Percentiles rank a stretch among this genome's conserved stretches.
These are phyloP conservation scores for Trypoxylon attenuatum DNA, from an alignment of 2,888 invertebrate genomes.

Conservation along the genomic window DNA sequence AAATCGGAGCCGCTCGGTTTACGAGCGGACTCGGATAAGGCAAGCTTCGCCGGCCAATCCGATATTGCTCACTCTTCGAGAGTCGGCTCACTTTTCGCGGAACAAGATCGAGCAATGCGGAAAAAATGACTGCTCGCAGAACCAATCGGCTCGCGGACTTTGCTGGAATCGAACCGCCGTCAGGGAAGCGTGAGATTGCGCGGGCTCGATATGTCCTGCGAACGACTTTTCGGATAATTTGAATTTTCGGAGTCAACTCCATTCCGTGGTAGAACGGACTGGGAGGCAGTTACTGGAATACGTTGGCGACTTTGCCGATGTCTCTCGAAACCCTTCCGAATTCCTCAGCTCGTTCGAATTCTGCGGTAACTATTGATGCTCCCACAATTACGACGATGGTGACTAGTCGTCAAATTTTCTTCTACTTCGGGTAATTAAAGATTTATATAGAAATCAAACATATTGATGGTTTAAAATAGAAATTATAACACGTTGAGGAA, in stretches of 20 bases:
- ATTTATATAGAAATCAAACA: too few species aligned
- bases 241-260: not conserved
- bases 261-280: not conserved
- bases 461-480: too few species aligned
- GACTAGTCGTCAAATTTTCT: too few species aligned
- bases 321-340: too few species aligned
- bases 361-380: too few species aligned
- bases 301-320: too few species aligned
- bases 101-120: not conserved
- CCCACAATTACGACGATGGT: too few species aligned
- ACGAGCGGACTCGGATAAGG: constrained; percentile 14
- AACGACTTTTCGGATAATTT: not conserved
- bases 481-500: too few species aligned
- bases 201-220: not conserved
- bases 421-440: too few species aligned
- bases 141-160: not conserved
- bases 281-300: not conserved
- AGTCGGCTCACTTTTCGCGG: not conserved
- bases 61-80: not conserved
- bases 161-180: not conserved
- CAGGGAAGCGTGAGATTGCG: not conserved
- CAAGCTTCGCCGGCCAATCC: not conserved
- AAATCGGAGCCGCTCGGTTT: constrained; percentile 30
- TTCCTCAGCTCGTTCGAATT: too few species aligned
- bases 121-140: not conserved